Percentiles rank a stretch among this genome's conserved stretches.
These are phyloP conservation scores for Prunella himalayana DNA, from an alignment of 2,113 vertebrate species.

Conservation along the genomic window DNA sequence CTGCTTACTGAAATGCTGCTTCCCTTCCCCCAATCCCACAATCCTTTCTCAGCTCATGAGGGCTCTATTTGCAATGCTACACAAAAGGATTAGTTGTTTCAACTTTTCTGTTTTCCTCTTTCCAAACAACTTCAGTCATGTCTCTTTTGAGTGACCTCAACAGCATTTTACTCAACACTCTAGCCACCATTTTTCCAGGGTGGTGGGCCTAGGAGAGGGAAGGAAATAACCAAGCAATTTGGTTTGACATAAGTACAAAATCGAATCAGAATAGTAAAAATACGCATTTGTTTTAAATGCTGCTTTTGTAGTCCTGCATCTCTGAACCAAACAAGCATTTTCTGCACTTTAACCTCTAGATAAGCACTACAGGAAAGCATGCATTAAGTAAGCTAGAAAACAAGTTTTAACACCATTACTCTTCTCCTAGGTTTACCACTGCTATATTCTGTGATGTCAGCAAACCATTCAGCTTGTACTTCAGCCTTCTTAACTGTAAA, in stretches of 20 bases:
- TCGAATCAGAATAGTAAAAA: neutral
- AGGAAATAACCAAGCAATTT: neutral
- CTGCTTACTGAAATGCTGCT: neutral
- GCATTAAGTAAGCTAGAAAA: neutral
- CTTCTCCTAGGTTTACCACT: neutral
- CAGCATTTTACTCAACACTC: neutral
- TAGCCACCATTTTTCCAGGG: neutral
- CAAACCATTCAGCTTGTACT: neutral
- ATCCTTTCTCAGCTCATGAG: neutral
- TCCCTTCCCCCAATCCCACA: neutral
- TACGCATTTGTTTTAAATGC: neutral
- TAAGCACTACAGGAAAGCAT: neutral
- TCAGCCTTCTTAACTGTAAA: neutral
- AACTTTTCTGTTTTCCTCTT: neutral
- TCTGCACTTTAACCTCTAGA: neutral
- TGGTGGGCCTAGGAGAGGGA: neutral
- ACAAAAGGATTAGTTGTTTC: conserved; percentile 50
- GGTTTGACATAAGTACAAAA: neutral
- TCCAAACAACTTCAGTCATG: neutral
- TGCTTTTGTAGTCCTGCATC: neutral
- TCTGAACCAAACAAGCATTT: neutral
- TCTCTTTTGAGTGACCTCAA: neutral
- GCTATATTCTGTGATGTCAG: neutral
- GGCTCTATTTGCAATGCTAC: neutral
- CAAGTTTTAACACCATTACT: neutral